Conservation (phyloP, 2,888 invertebrate genomes). For the Cataglyphis rosenhaueri region DNA sequence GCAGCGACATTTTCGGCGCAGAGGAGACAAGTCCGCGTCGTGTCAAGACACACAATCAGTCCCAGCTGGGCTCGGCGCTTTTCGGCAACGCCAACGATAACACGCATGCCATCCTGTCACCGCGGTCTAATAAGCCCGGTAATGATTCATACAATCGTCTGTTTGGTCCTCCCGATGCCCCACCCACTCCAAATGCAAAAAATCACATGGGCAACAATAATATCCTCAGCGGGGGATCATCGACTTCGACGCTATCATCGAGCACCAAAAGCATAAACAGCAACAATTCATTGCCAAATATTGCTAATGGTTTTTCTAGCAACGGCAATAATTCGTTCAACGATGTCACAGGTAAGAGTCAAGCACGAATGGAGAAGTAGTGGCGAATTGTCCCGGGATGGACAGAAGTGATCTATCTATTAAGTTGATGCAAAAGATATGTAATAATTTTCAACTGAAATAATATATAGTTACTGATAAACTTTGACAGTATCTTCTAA, state of each 20-base stretch:
- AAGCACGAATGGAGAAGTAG: constrained; percentile 46
- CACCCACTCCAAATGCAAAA: constrained; percentile 87
- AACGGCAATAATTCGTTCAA: constrained; percentile 77
- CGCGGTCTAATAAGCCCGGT: constrained; percentile 86
- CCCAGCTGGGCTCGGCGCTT: constrained; percentile 81
- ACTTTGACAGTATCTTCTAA: background rate
- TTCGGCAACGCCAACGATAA: constrained; percentile 81
- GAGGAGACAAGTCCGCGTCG: constrained; percentile 82
- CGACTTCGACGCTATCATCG: constrained; percentile 77
- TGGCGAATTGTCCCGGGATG: constrained; percentile 16
- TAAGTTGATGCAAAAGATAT: background rate
- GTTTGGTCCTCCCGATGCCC: constrained; percentile 87
- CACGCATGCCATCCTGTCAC: constrained; percentile 78
- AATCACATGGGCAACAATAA: constrained; percentile 89
- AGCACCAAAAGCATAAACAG: constrained; percentile 75
- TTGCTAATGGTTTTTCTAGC: constrained; percentile 79
- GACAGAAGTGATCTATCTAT: background rate
- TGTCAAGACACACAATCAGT: constrained; percentile 81
- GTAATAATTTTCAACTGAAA: background rate
- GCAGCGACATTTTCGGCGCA: constrained; percentile 87
- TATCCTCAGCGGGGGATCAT: constrained; percentile 86
- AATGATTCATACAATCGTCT: constrained; percentile 88
- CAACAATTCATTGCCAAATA: constrained; percentile 71
- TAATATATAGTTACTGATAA: background rate
- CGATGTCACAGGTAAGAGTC: constrained; percentile 77